Conservation (phyloP, 2,113 vertebrate genomes). For the Brachyistius frenatus region DNA sequence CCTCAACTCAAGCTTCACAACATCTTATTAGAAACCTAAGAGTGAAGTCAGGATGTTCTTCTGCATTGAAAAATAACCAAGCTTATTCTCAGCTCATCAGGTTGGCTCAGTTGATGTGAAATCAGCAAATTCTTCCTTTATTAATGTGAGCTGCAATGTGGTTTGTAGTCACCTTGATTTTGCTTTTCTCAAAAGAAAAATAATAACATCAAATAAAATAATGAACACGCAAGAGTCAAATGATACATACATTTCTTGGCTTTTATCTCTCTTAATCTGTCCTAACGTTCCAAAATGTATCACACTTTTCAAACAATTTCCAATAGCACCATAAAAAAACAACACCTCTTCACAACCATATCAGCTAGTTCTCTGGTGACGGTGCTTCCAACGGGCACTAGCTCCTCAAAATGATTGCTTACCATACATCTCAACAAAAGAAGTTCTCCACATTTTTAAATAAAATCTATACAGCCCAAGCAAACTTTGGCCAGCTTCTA, state of each 20-base stretch:
- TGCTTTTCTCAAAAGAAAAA: too few species aligned
- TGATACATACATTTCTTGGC: background rate
- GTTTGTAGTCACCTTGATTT: background rate
- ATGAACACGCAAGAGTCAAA: background rate
- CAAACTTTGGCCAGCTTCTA: background rate
- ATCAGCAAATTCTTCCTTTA: background rate
- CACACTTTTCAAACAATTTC: background rate
- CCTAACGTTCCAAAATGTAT: background rate
- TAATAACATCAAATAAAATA: background rate
- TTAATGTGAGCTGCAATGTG: background rate
- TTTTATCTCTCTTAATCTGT: background rate
- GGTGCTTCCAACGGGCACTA: background rate
- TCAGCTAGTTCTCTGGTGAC: background rate
- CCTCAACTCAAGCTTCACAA: background rate
- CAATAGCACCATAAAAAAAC: conserved; percentile 25
- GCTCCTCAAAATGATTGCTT: background rate
- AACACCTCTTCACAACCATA: background rate
- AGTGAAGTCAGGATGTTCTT: conserved; percentile 20
- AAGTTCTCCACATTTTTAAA: background rate
- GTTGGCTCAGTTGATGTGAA: background rate
- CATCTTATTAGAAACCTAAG: conserved; percentile 12
- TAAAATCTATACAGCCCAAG: background rate
- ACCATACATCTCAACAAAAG: background rate
- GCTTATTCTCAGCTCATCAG: background rate
- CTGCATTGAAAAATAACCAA: background rate